Base-by-base conservation (phyloP, 2,888 invertebrate genomes). In the Pristionchus exspectatus region DNA sequence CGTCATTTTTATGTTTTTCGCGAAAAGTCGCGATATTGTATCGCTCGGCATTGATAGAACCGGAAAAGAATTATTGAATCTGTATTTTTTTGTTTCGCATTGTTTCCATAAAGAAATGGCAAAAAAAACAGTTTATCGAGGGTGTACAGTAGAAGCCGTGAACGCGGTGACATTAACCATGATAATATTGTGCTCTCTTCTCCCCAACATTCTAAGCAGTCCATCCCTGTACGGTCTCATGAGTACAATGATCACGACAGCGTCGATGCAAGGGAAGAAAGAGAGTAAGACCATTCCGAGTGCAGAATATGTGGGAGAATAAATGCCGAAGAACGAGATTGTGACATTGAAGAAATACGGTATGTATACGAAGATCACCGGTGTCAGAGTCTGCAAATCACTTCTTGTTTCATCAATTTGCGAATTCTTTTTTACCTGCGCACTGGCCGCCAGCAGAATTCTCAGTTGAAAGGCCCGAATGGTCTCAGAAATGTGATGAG, bases 191-290 rank as follows among this genome's bases (percentile, higher is more conserved):
- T n/a, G n/a, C n/a, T 21, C 38, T 24, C 44, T 77, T 24, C 24
- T 77, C 2, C 74, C 74, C 44, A 77, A 24, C 10, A 77, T 44
- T 44, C 24, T 16, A 44, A 77, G 21, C 24, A 77, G 27, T 0
- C 74, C 74, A 21, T 77, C 21, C 24, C 74, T 18, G 12, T 77
- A 77, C 74, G 74, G 74, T 44, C 44, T 77, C 74, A 77, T 77
- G 74, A 77, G 74, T 7, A 77, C 21, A 10, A 77, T 44, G 7
- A 77, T 24, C 3, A 77, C 74, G 0, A 77, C 24, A 1, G 74
- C 74, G 16, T 77, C 74, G 9, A 77, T 38, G 24, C 74, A 77
- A 1, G 74, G 74, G 16, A 77, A 77, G 24, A 9, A 24, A 2
- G 74, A 9, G 5, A 77, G 44, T 1, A 77, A 18, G 74, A 77